Percentiles rank a stretch among this genome's conserved stretches.
phyloP scores from a whole-genome alignment of 2,888 invertebrate species.

The Siphonodentalium dalli region DNA sequence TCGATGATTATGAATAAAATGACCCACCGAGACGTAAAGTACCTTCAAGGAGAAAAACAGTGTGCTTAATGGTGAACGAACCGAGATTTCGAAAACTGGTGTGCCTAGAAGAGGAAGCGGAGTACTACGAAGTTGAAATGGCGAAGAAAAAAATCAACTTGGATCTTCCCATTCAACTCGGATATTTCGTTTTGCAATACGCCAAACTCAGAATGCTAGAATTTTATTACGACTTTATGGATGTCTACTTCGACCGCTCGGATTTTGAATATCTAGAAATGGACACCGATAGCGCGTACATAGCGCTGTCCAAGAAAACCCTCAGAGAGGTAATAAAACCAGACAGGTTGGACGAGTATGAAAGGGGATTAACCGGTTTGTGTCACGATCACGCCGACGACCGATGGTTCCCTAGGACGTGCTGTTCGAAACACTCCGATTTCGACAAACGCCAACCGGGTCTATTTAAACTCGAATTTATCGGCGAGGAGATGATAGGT shows the following conservation, averaged over 20 bases:
- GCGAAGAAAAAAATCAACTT: constrained; percentile 8
- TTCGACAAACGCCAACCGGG: constrained; percentile 5
- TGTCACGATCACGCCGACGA: too few relatives aligned
- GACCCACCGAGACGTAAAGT: constrained; percentile 5
- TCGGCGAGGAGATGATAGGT: not conserved
- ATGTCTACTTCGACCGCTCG: constrained; percentile 2
- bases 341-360: not conserved
- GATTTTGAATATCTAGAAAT: constrained; percentile 4
- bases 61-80: constrained; percentile 2
- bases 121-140: constrained; percentile 17
- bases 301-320: not conserved
- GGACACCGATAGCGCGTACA: constrained; percentile 19
- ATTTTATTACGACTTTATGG: constrained; percentile 18
- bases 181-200: constrained; percentile 25
- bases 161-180: constrained; percentile 22
- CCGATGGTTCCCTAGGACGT: constrained; percentile 2
- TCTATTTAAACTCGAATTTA: constrained; percentile 4
- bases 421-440: not conserved
- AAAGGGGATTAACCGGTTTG: not conserved
- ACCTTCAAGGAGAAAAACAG: constrained; percentile 9
- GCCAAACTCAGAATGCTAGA: constrained; percentile 25
- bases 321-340: not conserved
- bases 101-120: constrained; percentile 2
- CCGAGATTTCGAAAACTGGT: constrained; percentile 15
- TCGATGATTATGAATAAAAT: constrained; percentile 21